Base-by-base conservation (phyloP, 2,888 invertebrate genomes). In the Stictocephala bisonia region DNA sequence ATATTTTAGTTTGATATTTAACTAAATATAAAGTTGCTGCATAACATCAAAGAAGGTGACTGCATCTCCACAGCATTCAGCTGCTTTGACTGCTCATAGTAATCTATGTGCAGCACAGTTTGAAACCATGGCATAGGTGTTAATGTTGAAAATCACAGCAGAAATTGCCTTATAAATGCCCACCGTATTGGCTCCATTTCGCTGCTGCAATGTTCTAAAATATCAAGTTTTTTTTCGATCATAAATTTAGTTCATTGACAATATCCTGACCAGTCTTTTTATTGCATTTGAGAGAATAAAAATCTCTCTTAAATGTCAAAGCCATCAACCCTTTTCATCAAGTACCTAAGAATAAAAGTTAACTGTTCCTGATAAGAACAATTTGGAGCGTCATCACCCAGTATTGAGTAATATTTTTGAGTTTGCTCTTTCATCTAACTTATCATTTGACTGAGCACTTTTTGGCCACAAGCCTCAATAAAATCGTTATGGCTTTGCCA, bases 101-200 rank as follows among this genome's bases (percentile, higher is more conserved):
- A 73, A 68, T 26, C 68, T 60, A 35, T 73, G 73, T 6, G 60
- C 48, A 50, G 41, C 35, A 58, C 68, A 73, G 22, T 58, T 68
- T 6, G 41, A 67, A 64, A 31, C 31, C 29, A 71, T 7, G 51
- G 35, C 13, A 35, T 31, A 48, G 58, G 27, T 13, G 24, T 53
- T 53, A 53, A 6, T 26, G 27, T 13, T 53, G 27, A 29, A 53
- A 71, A 71, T 31, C 20, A 71, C 51, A 64, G 58, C 58, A 58
- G 4, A 13, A 48, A 29, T 35, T 18, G 26, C 26, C 56, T 26
- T 44, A 26, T 24, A 27, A 26, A 22, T 58, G 53, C 76, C 75
- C 70, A 74, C 75, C 76, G 76, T 77, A 41, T 76, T 76, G 35
- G 73, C 60, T 11, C 73, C 78, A 71, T 77, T 67, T 76, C 72